phyloP scores from a whole-genome alignment of 2,888 invertebrate species.

The Drosophila fungiperda region DNA sequence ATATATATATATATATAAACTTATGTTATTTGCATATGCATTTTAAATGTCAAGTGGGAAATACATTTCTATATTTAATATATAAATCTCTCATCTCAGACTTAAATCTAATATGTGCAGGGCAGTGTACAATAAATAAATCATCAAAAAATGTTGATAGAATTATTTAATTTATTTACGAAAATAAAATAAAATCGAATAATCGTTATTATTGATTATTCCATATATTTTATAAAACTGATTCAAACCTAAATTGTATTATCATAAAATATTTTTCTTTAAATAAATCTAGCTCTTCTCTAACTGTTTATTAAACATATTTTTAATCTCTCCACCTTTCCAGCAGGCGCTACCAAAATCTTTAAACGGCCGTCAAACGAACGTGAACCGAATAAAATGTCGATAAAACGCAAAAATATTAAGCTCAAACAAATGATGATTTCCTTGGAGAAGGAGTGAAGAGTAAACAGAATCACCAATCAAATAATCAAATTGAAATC shows the following conservation, averaged over 20 bases:
- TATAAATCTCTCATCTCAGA: neutral
- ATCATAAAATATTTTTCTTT: neutral
- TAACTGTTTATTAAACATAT: neutral
- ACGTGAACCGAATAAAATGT: slow-evolving; percentile 64
- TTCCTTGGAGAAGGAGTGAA: slow-evolving; percentile 30
- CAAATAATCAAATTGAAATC: slow-evolving; percentile 19
- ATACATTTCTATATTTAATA: neutral
- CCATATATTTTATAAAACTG: neutral
- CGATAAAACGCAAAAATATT: slow-evolving; percentile 71
- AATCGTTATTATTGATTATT: neutral
- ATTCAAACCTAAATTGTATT: neutral
- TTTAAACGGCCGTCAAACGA: slow-evolving; percentile 13
- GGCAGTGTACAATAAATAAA: neutral
- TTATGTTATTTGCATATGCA: neutral
- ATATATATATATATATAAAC: neutral
- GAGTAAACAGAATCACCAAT: neutral
- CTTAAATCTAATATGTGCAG: too few species aligned
- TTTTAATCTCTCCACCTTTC: neutral
- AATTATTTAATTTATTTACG: neutral
- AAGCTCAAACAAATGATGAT: slow-evolving; percentile 56
- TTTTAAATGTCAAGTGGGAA: neutral
- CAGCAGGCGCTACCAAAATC: slow-evolving; percentile 33
- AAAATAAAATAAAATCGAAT: neutral
- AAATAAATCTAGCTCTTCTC: neutral
- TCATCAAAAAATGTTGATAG: neutral